A percentile compares a stretch with the other conserved stretches of the same genome.
phyloP scores from a whole-genome alignment of 92 coral and sea anemone genomes.

The Actinostola sp. region DNA sequence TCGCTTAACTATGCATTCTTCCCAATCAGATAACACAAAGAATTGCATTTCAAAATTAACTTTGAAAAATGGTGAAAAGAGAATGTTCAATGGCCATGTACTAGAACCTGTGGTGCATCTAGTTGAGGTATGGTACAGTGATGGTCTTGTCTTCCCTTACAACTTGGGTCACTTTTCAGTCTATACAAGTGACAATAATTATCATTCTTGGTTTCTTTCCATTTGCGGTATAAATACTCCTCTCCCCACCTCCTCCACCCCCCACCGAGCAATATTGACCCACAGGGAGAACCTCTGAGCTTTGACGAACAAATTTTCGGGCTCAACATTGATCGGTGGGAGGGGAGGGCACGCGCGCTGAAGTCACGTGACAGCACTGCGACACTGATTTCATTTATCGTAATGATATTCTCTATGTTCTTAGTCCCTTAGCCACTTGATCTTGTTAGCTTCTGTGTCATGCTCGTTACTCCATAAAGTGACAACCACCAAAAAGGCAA shows the following conservation, averaged over 20 bases:
- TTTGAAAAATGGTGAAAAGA: conserved; percentile 67
- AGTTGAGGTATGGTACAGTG: conserved; percentile 86
- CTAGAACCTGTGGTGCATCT: conserved; percentile 83
- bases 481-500: conserved; percentile 76
- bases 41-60: conserved; percentile 60
- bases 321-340: too few species aligned
- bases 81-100: conserved; percentile 76
- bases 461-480: conserved; percentile 66
- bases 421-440: conserved; percentile 72
- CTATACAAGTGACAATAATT: too few species aligned
- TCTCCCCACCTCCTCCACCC: too few species aligned
- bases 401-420: conserved; percentile 12
- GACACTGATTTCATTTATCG: neutral
- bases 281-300: too few species aligned
- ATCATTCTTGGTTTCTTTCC: too few species aligned
- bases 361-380: too few species aligned
- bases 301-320: too few species aligned
- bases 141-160: too few species aligned
- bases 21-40: conserved; percentile 30
- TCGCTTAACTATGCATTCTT: neutral
- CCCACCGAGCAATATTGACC: too few species aligned
- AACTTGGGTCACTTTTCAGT: too few species aligned
- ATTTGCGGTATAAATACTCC: too few species aligned
- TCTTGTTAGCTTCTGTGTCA: conserved; percentile 72
- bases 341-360: too few species aligned